Evolutionary conservation across 2,888 invertebrate genomes (phyloP).

Genomic region (Phasia obesa): DNA sequence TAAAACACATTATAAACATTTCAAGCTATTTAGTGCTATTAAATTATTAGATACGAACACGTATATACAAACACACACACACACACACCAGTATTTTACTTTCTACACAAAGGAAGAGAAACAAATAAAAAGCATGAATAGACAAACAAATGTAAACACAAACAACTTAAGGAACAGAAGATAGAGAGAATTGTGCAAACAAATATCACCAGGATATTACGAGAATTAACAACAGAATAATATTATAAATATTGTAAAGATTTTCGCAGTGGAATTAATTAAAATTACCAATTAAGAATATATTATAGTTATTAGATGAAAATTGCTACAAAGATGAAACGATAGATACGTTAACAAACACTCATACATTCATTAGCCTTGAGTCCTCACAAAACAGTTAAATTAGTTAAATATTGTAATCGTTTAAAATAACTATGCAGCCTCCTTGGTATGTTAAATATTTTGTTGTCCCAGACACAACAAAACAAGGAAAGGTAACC

Average conservation of each 20-base stretch:
- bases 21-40: neutral
- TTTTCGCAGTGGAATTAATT: slow-evolving; percentile 76
- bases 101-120: neutral
- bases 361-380: neutral
- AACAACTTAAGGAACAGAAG: neutral
- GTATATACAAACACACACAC: neutral
- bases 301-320: slow-evolving; percentile 74
- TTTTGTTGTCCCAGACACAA: no score
- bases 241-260: slow-evolving; percentile 73
- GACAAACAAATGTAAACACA: slow-evolving; percentile 21
- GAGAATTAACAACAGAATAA: slow-evolving; percentile 35
- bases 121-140: neutral
- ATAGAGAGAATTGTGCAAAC: neutral
- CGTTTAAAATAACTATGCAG: no score
- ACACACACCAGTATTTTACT: neutral
- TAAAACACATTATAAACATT: slow-evolving; percentile 20
- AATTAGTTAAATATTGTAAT: neutral
- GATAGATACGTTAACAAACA: slow-evolving; percentile 27
- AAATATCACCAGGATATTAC: slow-evolving; percentile 19
- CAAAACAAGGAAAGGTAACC: no score
- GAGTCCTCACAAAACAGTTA: neutral
- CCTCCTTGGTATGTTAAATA: no score
- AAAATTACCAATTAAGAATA: slow-evolving; percentile 79
- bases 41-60: neutral
- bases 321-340: slow-evolving; percentile 60